Percentiles rank a stretch among this genome's conserved stretches.
These are phyloP conservation scores for Drosophila meridionalis DNA, from an alignment of 2,888 invertebrate genomes.

Conservation along the genomic window DNA sequence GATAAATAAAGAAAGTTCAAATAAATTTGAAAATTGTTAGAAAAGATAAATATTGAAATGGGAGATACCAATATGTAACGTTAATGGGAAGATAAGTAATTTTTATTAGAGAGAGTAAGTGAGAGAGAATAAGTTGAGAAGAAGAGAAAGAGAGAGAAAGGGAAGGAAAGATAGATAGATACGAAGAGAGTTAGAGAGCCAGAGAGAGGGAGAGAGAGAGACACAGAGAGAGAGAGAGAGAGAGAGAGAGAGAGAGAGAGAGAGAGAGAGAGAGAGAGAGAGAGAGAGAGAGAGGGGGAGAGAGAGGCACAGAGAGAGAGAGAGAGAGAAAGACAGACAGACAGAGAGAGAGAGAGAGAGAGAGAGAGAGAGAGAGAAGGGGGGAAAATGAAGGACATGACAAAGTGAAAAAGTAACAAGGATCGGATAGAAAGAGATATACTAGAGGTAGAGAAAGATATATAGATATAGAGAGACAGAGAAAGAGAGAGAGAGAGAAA, in stretches of 20 bases:
- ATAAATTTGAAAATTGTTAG: neutral
- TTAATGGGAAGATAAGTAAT: neutral
- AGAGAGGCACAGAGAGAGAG: neutral
- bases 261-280: neutral
- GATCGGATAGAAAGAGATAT: no score
- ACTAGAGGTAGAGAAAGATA: neutral
- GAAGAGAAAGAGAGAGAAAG: neutral
- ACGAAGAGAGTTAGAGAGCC: neutral
- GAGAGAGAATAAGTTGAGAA: no score
- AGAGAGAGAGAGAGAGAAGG: neutral
- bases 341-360: neutral
- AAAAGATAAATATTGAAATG: neutral
- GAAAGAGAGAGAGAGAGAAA: neutral
- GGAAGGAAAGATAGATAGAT: neutral
- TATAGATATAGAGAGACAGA: neutral
- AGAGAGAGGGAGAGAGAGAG: neutral
- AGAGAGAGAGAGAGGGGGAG: neutral
- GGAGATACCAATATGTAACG: neutral
- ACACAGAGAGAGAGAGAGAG: neutral
- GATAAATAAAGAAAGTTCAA: neutral
- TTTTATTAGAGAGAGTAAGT: neutral
- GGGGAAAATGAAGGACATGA: neutral
- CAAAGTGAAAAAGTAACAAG: no score
- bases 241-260: neutral
- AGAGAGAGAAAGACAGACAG: neutral